These are phyloP conservation scores for Thymallus thymallus DNA, from an alignment of 2,113 vertebrate genomes.

Conservation along the genomic window DNA sequence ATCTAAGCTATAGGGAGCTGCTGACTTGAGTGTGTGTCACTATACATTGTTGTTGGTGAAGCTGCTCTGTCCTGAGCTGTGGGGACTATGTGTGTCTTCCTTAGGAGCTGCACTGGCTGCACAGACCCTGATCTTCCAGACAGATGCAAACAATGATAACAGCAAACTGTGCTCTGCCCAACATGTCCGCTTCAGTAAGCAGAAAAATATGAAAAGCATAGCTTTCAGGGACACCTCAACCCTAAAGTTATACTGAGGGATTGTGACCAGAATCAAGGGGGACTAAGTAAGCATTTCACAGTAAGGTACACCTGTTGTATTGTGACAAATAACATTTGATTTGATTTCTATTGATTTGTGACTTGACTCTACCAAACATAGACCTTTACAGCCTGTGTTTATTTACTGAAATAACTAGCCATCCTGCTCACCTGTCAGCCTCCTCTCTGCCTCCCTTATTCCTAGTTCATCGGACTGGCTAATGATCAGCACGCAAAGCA, in stretches of 20 bases:
- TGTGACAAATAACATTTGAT: no score
- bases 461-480: neutral
- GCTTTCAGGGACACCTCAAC: neutral
- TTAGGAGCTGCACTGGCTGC: neutral
- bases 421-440: neutral
- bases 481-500: constrained; percentile 14
- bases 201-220: neutral
- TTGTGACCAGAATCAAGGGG: neutral
- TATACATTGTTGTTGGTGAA: neutral
- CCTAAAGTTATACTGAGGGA: neutral
- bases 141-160: neutral
- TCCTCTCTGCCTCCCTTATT: neutral
- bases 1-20: neutral
- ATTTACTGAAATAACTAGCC: no score
- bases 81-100: neutral
- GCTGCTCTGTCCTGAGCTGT: neutral
- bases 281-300: no score
- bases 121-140: neutral
- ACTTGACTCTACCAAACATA: neutral
- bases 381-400: neutral
- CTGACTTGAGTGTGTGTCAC: neutral
- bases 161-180: neutral
- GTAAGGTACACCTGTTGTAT: no score
- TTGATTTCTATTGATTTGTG: no score
- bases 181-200: neutral